A percentile compares a stretch with the other conserved stretches of the same genome.
Evolutionary conservation across 2,113 vertebrate genomes (phyloP).

Genomic region (Myxocyprinus asiaticus): DNA sequence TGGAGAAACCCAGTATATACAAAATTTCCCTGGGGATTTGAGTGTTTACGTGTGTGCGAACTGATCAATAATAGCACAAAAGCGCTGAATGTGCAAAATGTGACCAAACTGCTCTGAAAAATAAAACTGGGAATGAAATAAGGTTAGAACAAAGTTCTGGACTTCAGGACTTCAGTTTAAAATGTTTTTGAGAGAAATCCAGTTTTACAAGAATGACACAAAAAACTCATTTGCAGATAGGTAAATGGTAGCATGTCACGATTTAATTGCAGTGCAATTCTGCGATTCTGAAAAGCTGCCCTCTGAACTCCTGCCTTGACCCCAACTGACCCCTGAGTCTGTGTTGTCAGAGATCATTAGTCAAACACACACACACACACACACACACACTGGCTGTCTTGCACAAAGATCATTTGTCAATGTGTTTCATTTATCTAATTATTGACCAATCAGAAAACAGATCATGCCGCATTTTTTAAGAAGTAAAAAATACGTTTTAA

Average conservation of each 20-base stretch:
- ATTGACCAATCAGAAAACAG: constrained; percentile 48
- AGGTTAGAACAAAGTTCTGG: not conserved
- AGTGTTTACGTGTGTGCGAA: constrained; percentile 22
- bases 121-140: not conserved
- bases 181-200: not conserved
- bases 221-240: not conserved
- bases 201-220: not conserved
- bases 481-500: too few species aligned
- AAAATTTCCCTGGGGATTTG: constrained; percentile 32
- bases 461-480: constrained; percentile 49
- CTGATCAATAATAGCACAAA: constrained; percentile 42
- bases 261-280: constrained; percentile 76
- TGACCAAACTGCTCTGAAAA: not conserved
- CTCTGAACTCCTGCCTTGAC: constrained; percentile 68
- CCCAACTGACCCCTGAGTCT: constrained; percentile 67
- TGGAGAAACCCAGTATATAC: not conserved
- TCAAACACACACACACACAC: constrained; percentile 59
- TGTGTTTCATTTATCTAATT: constrained; percentile 33
- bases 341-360: constrained; percentile 73
- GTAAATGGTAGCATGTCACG: constrained; percentile 31
- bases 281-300: constrained; percentile 69
- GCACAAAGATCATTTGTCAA: constrained; percentile 40
- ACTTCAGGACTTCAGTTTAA: not conserved
- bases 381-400: not conserved
- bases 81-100: not conserved